These are phyloP conservation scores for Seladonia tumulorum DNA, from an alignment of 2,888 invertebrate species.

Conservation along the genomic window DNA sequence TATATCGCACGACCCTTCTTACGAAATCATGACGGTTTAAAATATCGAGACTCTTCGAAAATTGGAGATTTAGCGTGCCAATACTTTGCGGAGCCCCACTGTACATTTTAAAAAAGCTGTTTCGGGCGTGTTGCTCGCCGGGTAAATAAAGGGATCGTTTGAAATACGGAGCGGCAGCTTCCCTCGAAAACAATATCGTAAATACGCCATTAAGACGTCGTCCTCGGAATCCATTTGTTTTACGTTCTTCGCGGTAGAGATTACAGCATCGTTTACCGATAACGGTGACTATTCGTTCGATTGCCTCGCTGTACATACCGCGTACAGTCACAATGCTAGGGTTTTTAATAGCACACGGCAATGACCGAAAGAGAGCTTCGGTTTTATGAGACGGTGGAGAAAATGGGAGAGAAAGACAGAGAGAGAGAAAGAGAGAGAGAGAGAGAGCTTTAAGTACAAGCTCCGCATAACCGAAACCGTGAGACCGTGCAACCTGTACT, in stretches of 20 bases:
- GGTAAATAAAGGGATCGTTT: not conserved
- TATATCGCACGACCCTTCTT: too few species aligned
- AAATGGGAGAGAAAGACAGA: not conserved
- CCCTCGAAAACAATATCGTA: constrained; percentile 54
- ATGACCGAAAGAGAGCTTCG: constrained; percentile 41
- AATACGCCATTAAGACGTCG: constrained; percentile 45
- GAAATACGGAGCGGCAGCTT: constrained; percentile 12
- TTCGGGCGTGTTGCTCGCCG: not conserved
- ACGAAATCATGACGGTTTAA: not conserved
- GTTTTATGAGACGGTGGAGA: constrained; percentile 23
- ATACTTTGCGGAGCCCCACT: not conserved
- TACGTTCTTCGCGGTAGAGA: constrained; percentile 37
- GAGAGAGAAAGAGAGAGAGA: not conserved
- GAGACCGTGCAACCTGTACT: constrained; percentile 33
- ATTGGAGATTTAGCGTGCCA: not conserved
- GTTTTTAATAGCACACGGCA: constrained; percentile 35
- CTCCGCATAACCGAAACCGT: constrained; percentile 49
- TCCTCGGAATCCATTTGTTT: constrained; percentile 63
- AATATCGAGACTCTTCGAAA: not conserved
- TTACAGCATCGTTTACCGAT: constrained; percentile 65
- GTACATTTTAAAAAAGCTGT: not conserved
- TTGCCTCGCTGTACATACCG: constrained; percentile 45
- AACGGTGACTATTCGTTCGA: constrained; percentile 53
- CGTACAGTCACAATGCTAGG: not conserved
- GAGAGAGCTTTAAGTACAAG: constrained; percentile 32